Conservation (phyloP, 2,797 vertebrate species). For the Onychomys leucogaster region DNA sequence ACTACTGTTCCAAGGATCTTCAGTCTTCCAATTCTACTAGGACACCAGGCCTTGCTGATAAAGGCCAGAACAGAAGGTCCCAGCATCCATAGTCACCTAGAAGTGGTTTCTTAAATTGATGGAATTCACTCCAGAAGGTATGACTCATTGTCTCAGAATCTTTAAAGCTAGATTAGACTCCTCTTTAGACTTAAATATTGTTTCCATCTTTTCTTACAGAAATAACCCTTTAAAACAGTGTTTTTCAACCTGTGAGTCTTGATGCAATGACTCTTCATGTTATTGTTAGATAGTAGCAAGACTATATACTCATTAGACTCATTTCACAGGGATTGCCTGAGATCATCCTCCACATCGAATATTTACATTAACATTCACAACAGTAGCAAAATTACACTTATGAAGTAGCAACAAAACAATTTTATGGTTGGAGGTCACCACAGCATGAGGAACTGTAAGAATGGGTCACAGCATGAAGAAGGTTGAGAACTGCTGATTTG, state of each 20-base stretch:
- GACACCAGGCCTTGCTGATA: not conserved
- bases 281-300: too few relatives aligned
- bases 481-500: not conserved
- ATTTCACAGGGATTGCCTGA: too few relatives aligned
- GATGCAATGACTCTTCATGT: too few relatives aligned
- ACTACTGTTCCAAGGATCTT: not conserved
- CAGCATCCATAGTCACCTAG: not conserved
- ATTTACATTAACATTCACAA: not conserved
- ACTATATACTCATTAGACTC: too few relatives aligned
- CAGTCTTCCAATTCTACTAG: not conserved
- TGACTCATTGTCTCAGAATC: not conserved
- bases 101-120: slow-evolving; percentile 26
- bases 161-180: not conserved
- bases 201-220: not conserved
- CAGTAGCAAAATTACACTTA: not conserved
- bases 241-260: not conserved
- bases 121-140: not conserved
- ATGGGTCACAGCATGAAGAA: not conserved
- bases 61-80: slow-evolving; percentile 15
- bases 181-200: not conserved
- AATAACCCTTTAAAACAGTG: not conserved
- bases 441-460: not conserved
- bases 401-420: not conserved
- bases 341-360: not conserved
- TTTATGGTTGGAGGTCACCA: not conserved